Evolutionary conservation across 1,140 invertebrate species (phyloP), one percentile per base, ranked within the genome.

Genomic region (Micrasema longulum): DNA sequence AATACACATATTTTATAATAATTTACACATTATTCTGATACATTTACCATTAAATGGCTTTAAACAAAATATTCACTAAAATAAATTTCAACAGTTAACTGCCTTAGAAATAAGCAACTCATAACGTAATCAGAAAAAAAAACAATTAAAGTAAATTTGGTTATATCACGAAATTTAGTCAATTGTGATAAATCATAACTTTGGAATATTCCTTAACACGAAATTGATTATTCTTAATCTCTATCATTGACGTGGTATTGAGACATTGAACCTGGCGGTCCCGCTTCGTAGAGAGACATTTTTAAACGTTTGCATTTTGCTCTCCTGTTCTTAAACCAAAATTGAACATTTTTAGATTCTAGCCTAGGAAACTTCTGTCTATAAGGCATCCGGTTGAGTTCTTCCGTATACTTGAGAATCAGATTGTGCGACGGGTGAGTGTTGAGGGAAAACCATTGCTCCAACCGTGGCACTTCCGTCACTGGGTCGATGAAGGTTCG

Each of bases 401-500:
- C 95, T 77, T 98, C 96, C 1, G 97, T 98, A 81, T 97, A 99
- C 81, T 97, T 97, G 57, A 98, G 88, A 77, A 99, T 98, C 77
- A 98, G 87, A 85, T 96, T 96, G 80, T 98, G 96, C 75, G 95
- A 97, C 43, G 97, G 97, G 85, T 99, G 97, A 23, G 97, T 98
- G 84, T 98, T 98, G 79, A 96, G 90, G n/a, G 91, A 90, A 80
- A 99, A 99, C 97, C 97, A 99, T 79, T 95, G 94, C 81, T 99
- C 97, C 66, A 99, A 86, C 75, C 95, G 90, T 3, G 97, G 97
- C 50, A 99, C 97, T 88, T 99, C 97, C 20, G 95, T 96, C 11
- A 98, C 95, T 0, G 97, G 97, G 85, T 99, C 97, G 76, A 99
- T 99, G 81, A 99, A 99, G n/a, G 97, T 98, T 71, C 97, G 89